Evolutionary conservation across 2,113 vertebrate genomes (phyloP), one percentile per base, ranked within the genome.

Genomic region (Genyomyrus donnyi): DNA sequence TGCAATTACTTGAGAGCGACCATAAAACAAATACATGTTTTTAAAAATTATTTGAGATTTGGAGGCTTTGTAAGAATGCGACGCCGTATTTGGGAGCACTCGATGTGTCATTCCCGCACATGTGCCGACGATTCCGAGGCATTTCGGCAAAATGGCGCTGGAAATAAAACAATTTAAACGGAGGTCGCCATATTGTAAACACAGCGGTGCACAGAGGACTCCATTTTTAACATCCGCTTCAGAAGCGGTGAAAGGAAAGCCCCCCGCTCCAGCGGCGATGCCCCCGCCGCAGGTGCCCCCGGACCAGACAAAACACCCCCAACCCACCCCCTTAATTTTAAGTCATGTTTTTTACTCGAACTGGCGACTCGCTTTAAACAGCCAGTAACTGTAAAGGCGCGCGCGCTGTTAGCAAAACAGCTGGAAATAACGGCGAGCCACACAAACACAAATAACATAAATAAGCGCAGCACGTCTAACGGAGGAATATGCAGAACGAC

Each of bases 171-270:
- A 95, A 90, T 95, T 96, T 96, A 96, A 96, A 96, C 96, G 94
- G 96, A 96, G 96, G 96, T 97, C 97, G 97, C 97, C 97, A 98
- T 97, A 97, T 97, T 98, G 97, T 97, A 97, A 97, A 97, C 96
- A 97, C 91, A 95, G 89, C 87, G 93, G 86, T 46, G 90, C 91
- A 42, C 93, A 89, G 92, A 88, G 80, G 94, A 93, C 94, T 94
- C 94, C 94, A 93, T 94, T 92, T 95, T 93, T 95, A 92, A 90
- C 66, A 84, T 58, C 90, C 83, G 42, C 83, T 46, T 42, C 83
- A 48, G 45, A 46, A 10, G 19, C 39, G 83, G 3, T 48, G 42
- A 15, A 62, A 87, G 52, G 86, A 77, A 15, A 2, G 74, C 88
- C 21, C 3, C 49, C 42, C 10, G 31, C 31, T 11, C 11, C 70